Conservation (phyloP, 2,797 vertebrate genomes). For the Brachyrhaphis roseni region DNA sequence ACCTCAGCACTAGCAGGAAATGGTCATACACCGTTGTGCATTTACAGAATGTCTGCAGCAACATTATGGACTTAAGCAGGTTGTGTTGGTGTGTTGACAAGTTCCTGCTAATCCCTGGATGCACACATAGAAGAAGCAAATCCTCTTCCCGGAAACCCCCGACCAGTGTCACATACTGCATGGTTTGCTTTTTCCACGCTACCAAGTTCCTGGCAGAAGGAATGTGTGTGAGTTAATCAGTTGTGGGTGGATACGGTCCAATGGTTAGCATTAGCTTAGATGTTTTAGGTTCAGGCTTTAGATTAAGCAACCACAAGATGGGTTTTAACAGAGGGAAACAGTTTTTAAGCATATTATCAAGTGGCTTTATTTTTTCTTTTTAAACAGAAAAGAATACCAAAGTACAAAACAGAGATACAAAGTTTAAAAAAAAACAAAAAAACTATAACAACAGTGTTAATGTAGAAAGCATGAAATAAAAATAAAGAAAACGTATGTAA, state of each 20-base stretch:
- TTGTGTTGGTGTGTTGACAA: slow-evolving; percentile 5
- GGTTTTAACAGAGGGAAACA: background rate
- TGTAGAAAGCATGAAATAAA: background rate
- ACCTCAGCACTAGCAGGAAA: background rate
- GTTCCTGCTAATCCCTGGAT: slow-evolving; percentile 2
- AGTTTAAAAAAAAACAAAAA: background rate
- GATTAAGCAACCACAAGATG: background rate
- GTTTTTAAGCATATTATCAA: background rate
- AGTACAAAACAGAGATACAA: background rate
- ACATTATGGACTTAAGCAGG: background rate
- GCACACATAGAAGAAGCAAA: background rate
- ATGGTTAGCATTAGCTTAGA: background rate
- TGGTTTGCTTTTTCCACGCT: slow-evolving; percentile 1
- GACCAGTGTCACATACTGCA: background rate
- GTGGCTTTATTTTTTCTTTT: background rate
- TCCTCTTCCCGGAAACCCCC: slow-evolving; percentile 1
- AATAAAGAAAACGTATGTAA: background rate
- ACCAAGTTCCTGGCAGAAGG: background rate
- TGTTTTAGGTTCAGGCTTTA: background rate
- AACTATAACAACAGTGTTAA: background rate
- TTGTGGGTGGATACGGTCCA: background rate
- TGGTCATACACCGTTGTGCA: background rate
- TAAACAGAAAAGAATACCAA: background rate
- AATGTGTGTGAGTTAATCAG: background rate
- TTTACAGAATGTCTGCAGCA: slow-evolving; percentile 7